Percentiles rank a stretch among this genome's conserved stretches.
Conservation (phyloP, 2,888 invertebrate genomes). For the Pocota personata region DNA sequence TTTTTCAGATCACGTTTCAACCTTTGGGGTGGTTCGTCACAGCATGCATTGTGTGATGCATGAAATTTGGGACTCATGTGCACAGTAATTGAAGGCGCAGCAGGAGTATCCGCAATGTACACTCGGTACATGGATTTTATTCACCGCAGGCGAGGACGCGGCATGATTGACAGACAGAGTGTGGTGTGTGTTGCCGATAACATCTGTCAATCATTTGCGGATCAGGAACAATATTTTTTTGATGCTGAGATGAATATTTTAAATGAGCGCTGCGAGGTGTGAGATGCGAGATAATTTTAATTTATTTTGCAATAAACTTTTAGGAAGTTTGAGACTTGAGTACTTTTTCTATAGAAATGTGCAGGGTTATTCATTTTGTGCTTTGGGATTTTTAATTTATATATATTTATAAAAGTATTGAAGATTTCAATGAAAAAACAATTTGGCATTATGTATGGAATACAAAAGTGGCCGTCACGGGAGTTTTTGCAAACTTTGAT, state of each 20-base stretch:
- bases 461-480: no score
- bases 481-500: no score
- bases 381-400: no score
- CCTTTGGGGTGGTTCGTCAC: constrained; percentile 42
- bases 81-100: constrained; percentile 38
- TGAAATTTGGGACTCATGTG: constrained; percentile 50
- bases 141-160: constrained; percentile 19
- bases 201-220: constrained; percentile 54
- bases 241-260: constrained; percentile 35
- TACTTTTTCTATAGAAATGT: no score
- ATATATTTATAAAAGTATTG: no score
- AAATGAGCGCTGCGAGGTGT: constrained; percentile 37
- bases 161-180: constrained; percentile 53
- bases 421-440: no score
- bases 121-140: neutral
- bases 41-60: constrained; percentile 14
- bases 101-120: constrained; percentile 5
- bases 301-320: constrained; percentile 4
- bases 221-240: constrained; percentile 41
- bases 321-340: no score
- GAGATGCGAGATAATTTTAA: constrained; percentile 26
- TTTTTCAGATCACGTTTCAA: constrained; percentile 63
- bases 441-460: no score
- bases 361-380: no score
- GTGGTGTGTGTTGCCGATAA: constrained; percentile 47